Evolutionary conservation across 1,140 invertebrate species (phyloP).

Genomic region (Drosophila repleta): DNA sequence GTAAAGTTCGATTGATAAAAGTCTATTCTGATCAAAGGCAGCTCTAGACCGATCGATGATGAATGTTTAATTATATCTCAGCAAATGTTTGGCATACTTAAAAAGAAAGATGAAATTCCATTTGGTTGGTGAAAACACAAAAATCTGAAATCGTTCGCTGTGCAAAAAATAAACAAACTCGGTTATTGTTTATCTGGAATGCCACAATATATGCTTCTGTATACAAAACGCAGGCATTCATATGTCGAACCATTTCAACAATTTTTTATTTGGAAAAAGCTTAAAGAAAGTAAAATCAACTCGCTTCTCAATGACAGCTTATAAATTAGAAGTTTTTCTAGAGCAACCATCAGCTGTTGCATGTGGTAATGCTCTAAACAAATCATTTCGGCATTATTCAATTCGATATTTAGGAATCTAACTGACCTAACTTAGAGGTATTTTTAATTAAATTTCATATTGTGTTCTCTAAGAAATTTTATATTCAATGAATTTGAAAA

Average conservation of each 20-base stretch:
- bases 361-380: too few relatives aligned
- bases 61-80: not conserved
- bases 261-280: slow-evolving; percentile 32
- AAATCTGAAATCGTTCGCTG: slow-evolving; percentile 44
- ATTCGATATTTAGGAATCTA: too few relatives aligned
- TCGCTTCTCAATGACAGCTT: not conserved
- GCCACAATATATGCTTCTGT: slow-evolving; percentile 40
- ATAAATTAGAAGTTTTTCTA: slow-evolving; percentile 1
- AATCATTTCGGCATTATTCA: too few relatives aligned
- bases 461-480: too few relatives aligned
- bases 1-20: too few relatives aligned
- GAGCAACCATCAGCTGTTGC: not conserved
- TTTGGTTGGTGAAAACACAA: slow-evolving; percentile 11
- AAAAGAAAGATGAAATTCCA: slow-evolving; percentile 21
- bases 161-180: slow-evolving; percentile 57
- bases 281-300: not conserved
- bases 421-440: too few relatives aligned
- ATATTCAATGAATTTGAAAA: too few relatives aligned
- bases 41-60: too few relatives aligned
- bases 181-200: slow-evolving; percentile 58
- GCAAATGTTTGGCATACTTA: slow-evolving; percentile 17
- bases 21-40: too few relatives aligned
- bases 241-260: slow-evolving; percentile 34
- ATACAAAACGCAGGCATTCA: slow-evolving; percentile 65
- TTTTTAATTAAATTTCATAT: too few relatives aligned